These are phyloP conservation scores for Spinus olivaceus DNA, from an alignment of 2,797 vertebrate genomes.

Conservation along the genomic window DNA sequence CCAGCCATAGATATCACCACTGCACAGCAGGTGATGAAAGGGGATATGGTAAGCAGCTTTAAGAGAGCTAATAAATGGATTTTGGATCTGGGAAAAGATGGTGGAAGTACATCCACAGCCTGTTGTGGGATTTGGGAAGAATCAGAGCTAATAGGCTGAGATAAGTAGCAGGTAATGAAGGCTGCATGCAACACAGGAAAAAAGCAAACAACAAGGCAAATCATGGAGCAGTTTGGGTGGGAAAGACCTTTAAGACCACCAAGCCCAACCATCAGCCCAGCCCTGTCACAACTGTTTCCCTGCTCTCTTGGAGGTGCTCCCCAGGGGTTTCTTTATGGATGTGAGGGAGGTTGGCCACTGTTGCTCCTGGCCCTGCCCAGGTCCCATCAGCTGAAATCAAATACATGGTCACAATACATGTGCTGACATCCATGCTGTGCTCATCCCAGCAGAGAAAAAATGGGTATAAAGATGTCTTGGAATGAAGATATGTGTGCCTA, in stretches of 20 bases:
- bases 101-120: neutral
- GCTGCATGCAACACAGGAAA: neutral
- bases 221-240: neutral
- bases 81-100: neutral
- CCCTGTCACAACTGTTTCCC: neutral
- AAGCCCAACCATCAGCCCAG: neutral
- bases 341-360: neutral
- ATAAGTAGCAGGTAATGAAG: neutral
- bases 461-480: neutral
- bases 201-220: neutral
- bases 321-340: neutral
- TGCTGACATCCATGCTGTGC: neutral
- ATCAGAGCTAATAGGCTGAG: neutral
- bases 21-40: neutral
- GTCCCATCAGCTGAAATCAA: neutral
- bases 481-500: neutral
- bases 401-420: neutral
- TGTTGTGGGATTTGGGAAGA: neutral
- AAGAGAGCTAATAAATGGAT: neutral
- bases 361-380: neutral
- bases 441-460: neutral
- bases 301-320: neutral
- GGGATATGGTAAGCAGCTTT: rapidly evolving
- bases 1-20: neutral
- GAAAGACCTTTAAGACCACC: neutral